Conservation (phyloP, 1,140 invertebrate genomes). For the Meloidogyne exigua region DNA sequence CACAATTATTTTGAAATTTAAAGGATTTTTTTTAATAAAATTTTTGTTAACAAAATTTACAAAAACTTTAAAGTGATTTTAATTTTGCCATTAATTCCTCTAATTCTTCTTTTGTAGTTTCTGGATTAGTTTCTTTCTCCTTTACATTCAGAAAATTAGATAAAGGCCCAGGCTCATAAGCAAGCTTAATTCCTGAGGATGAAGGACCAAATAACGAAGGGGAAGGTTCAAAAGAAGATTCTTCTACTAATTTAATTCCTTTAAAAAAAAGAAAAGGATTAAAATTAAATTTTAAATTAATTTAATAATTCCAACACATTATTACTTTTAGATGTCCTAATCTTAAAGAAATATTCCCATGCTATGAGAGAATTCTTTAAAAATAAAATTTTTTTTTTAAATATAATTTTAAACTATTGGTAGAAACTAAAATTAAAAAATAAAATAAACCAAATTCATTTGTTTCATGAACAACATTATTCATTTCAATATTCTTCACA, state of each 20-base stretch:
- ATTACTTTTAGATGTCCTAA: no score
- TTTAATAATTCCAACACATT: no score
- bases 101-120: background rate
- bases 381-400: no score
- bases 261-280: background rate
- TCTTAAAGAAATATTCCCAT: no score
- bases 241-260: background rate
- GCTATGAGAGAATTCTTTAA: no score
- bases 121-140: background rate
- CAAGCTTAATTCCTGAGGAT: background rate
- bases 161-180: background rate
- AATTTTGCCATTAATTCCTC: background rate
- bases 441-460: conserved; percentile 83
- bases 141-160: background rate
- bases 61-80: background rate
- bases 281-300: no score
- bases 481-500: conserved; percentile 65
- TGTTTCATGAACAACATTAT: conserved; percentile 76
- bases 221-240: background rate
- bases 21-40: background rate
- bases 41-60: background rate
- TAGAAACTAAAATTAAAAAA: no score
- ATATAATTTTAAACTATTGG: no score
- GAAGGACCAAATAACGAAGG: background rate
- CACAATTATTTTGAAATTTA: background rate